Evolutionary conservation across 2,113 vertebrate species (phyloP), one percentile per base, ranked within the genome.

Genomic region (Scalopus aquaticus): DNA sequence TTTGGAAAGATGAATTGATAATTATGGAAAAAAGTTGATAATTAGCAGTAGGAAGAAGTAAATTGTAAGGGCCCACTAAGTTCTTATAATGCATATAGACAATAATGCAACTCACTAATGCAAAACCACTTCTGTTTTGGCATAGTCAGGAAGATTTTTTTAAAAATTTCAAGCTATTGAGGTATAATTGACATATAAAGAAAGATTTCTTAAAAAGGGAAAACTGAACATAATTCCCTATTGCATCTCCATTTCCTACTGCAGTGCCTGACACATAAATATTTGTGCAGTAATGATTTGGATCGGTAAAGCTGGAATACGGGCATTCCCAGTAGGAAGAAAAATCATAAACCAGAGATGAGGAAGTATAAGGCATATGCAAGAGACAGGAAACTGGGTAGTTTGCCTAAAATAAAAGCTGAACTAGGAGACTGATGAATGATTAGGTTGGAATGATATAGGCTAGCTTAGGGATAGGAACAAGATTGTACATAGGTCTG

Each of bases 281-380:
- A 62, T 90, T 67, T 92, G 70, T 84, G 76, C 32, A 83, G n/a
- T 83, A 82, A 74, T 86, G 80, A 67, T 28, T 62, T 94, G 35
- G 39, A 92, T 72, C 39, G 35, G 67, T 70, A 39, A 70, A 67
- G 32, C 67, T 94, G 30, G 51, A 94, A 35, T 70, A 70, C 93
- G 65, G 42, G 20, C 54, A 64, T 95, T 79, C 85, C 44, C 46
- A n/a, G 30, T 77, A 20, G n/a, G 11, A 60, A n/a, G 85, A 92
- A 64, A n/a, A 76, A 28, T 84, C 37, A 30, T 83, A 84, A 81
- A 64, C 79, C 35, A 46, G 20, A 78, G 46, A 65, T 60, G 28
- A 84, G 19, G 20, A 79, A 62, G 9, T 90, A 9, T 56, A 69
- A 79, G 64, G 24, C n/a, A 44, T 58, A 65, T 83, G 79, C 10